phyloP scores from a whole-genome alignment of 1,140 invertebrate species.

The Antheraea pernyi region DNA sequence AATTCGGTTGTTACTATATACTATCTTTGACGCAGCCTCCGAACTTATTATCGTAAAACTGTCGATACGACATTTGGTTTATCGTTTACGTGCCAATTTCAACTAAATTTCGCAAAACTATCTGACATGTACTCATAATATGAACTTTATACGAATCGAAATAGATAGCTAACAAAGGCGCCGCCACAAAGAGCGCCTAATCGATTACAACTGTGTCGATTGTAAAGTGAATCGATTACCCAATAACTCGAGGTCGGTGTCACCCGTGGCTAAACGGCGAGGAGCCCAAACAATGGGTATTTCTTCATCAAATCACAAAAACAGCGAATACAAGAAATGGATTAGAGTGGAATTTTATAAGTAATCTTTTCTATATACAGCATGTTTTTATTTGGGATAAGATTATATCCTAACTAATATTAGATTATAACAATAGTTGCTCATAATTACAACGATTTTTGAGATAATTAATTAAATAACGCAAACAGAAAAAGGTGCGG shows the following conservation, averaged over 20 bases:
- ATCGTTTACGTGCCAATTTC: too few species aligned
- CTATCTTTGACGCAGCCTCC: too few species aligned
- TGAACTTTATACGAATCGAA: constrained; percentile 9
- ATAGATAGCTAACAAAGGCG: constrained; percentile 37
- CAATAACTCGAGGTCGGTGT: constrained; percentile 38
- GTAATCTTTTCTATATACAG: constrained; percentile 34
- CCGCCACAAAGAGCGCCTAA: constrained; percentile 47
- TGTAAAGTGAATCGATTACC: constrained; percentile 59
- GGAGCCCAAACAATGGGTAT: constrained; percentile 50
- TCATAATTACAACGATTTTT: too few species aligned
- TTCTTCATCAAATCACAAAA: constrained; percentile 64
- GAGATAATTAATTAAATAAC: too few species aligned
- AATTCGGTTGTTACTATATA: too few species aligned
- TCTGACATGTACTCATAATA: neutral
- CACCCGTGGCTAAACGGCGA: constrained; percentile 49
- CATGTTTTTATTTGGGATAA: constrained; percentile 22
- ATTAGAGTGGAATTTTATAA: constrained; percentile 43
- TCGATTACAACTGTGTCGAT: constrained; percentile 55
- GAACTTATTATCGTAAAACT: too few species aligned
- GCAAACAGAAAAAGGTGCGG: too few species aligned
- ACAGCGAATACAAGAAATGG: constrained; percentile 54
- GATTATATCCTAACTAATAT: neutral
- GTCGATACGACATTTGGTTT: too few species aligned
- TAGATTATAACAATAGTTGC: neutral
- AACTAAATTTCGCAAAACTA: too few species aligned